phyloP scores from a whole-genome alignment of 2,888 invertebrate genomes.

The Tipula confusa region DNA sequence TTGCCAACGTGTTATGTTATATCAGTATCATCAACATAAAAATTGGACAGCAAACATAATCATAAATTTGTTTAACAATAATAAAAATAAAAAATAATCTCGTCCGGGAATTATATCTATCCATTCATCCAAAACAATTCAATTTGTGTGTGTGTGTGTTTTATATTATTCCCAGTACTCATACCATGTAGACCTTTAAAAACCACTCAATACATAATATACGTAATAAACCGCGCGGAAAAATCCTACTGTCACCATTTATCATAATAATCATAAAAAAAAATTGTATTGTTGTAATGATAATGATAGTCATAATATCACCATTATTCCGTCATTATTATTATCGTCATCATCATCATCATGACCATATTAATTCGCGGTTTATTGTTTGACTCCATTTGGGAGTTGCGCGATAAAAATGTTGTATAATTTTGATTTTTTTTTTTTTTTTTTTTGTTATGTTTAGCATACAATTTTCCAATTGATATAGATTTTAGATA shows the following conservation, averaged over 20 bases:
- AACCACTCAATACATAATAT: not conserved
- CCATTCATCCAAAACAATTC: not conserved
- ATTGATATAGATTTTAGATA: not conserved
- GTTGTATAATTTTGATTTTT: not conserved
- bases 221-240: not conserved
- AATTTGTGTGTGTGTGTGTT: not conserved
- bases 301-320: constrained; percentile 12
- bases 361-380: not conserved
- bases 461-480: not conserved
- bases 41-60: constrained; percentile 12
- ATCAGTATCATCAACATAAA: not conserved
- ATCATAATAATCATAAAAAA: constrained; percentile 15
- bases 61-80: not conserved
- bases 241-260: constrained; percentile 9
- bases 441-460: not conserved
- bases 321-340: constrained; percentile 3
- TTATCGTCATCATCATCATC: not conserved
- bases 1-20: not conserved
- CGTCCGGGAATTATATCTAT: not conserved
- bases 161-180: not conserved
- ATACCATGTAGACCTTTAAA: not conserved
- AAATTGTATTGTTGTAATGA: not conserved
- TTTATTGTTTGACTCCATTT: constrained; percentile 25
- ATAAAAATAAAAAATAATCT: not conserved
- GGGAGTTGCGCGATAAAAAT: not conserved